phyloP scores from a whole-genome alignment of 2,797 vertebrate genomes.

The Gadopsis bispinosus region DNA sequence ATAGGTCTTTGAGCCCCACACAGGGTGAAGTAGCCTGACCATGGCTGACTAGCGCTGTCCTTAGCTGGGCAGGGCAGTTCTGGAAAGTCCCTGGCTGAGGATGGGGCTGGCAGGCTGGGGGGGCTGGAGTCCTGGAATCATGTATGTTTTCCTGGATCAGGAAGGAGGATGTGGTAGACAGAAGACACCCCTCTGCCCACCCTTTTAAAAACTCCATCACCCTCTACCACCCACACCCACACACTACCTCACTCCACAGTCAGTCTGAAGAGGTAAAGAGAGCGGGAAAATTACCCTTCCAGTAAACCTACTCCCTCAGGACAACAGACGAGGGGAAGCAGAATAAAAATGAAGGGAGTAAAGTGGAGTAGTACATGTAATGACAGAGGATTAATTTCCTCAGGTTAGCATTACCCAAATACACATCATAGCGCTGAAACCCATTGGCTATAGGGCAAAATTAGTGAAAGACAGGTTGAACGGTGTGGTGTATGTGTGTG shows the following conservation, averaged over 20 bases:
- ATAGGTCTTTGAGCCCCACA: slow-evolving; percentile 49
- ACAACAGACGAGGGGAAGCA: slow-evolving; percentile 59
- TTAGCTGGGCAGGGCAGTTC: slow-evolving; percentile 75
- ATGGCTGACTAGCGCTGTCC: slow-evolving; percentile 78
- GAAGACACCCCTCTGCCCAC: slow-evolving; percentile 78
- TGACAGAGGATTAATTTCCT: slow-evolving; percentile 36
- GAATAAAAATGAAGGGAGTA: slow-evolving; percentile 37
- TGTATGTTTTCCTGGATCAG: slow-evolving; percentile 82
- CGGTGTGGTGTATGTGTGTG: slow-evolving; percentile 8
- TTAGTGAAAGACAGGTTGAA: slow-evolving; percentile 15
- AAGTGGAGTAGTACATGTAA: slow-evolving; percentile 21
- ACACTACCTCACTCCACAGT: slow-evolving; percentile 65
- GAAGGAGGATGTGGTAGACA: slow-evolving; percentile 82
- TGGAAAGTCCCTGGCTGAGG: slow-evolving; percentile 88
- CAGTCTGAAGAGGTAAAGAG: slow-evolving; percentile 62
- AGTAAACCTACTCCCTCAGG: slow-evolving; percentile 74
- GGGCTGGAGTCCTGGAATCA: slow-evolving; percentile 76
- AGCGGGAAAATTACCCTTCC: slow-evolving; percentile 75
- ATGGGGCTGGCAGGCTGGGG: slow-evolving; percentile 78
- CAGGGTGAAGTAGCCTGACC: slow-evolving; percentile 56
- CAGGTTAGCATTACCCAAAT: slow-evolving; percentile 28
- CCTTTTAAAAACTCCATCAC: slow-evolving; percentile 64
- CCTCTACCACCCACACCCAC: slow-evolving; percentile 71
- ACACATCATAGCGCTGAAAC: slow-evolving; percentile 13
- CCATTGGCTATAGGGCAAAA: not conserved